These are phyloP conservation scores for Hydropsyche tenuis DNA, from an alignment of 1,140 invertebrate species.

Conservation along the genomic window DNA sequence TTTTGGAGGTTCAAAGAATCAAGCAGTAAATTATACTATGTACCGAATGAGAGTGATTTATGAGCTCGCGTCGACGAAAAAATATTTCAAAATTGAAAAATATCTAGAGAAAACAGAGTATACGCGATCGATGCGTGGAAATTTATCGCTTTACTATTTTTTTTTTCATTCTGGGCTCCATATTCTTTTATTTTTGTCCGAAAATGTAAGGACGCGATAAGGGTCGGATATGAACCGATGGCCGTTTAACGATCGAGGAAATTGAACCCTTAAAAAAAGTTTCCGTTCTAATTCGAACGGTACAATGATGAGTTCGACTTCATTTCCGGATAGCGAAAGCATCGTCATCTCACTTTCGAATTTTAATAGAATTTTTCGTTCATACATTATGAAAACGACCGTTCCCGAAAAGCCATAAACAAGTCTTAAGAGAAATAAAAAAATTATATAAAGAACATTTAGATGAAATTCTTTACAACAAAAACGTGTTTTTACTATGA, in stretches of 20 bases:
- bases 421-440: too few relatives aligned
- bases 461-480: too few relatives aligned
- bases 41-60: slow-evolving; percentile 30
- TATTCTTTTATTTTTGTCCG: not conserved
- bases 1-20: slow-evolving; percentile 10
- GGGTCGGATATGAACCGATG: slow-evolving; percentile 7
- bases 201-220: slow-evolving; percentile 3
- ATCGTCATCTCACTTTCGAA: too few relatives aligned
- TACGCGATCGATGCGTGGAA: not conserved
- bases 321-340: not conserved
- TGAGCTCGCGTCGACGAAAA: not conserved
- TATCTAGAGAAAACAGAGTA: not conserved
- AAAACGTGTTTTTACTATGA: too few relatives aligned
- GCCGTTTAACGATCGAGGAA: slow-evolving; percentile 2
- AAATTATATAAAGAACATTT: too few relatives aligned
- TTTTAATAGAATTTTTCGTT: too few relatives aligned
- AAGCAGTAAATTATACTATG: slow-evolving; percentile 29
- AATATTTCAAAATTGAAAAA: not conserved
- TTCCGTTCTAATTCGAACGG: not conserved
- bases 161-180: too few relatives aligned
- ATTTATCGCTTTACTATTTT: not conserved
- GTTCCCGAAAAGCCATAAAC: too few relatives aligned
- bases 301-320: not conserved
- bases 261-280: slow-evolving; percentile 12
- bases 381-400: too few relatives aligned